These are phyloP conservation scores for Actinia tenebrosa DNA, from an alignment of 64 coral and sea anemone species.

Conservation along the genomic window DNA sequence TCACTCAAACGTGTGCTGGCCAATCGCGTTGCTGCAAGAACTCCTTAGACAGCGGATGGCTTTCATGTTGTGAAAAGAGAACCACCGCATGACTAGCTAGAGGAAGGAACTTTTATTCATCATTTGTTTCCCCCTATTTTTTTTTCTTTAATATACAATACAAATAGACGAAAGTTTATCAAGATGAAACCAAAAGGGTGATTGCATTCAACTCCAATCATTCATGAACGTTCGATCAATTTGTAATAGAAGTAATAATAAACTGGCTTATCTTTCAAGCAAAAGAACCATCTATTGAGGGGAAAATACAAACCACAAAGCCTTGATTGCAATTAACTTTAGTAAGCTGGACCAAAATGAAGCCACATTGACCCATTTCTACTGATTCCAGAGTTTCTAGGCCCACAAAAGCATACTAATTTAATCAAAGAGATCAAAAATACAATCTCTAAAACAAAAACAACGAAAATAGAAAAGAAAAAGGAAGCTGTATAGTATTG, in stretches of 20 bases:
- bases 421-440: background rate
- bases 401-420: background rate
- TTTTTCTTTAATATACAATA: background rate
- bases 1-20: background rate
- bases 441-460: background rate
- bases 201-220: constrained; percentile 12
- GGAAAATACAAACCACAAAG: constrained; percentile 1
- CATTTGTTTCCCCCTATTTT: background rate
- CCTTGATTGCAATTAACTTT: constrained; percentile 1
- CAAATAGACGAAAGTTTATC: constrained; percentile 13
- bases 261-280: constrained; percentile 11
- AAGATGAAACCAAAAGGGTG: background rate
- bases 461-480: background rate
- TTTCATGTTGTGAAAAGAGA: constrained; percentile 2
- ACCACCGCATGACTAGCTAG: background rate
- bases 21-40: constrained; percentile 13
- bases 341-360: background rate
- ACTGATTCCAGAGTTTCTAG: background rate
- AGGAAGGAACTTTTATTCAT: constrained; percentile 3
- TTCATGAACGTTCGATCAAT: constrained; percentile 10
- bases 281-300: constrained; percentile 15
- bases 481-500: background rate
- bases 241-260: constrained; percentile 2
- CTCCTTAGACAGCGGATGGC: constrained; percentile 4
- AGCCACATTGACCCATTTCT: background rate